Conservation (phyloP, 2,797 vertebrate genomes). For the Menidia menidia region DNA sequence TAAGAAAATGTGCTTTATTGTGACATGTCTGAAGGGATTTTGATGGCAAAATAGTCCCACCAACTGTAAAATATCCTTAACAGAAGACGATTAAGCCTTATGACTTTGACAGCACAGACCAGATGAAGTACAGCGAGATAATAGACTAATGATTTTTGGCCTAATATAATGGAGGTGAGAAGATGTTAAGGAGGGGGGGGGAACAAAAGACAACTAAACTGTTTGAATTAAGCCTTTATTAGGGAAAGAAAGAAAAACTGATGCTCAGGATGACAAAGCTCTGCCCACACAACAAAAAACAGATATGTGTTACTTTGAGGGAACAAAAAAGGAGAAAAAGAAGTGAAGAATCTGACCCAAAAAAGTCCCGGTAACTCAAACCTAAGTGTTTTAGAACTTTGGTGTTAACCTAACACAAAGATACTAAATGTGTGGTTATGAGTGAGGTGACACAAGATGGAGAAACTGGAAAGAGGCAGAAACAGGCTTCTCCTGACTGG, state of each 20-base stretch:
- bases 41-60: slow-evolving; percentile 56
- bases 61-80: slow-evolving; percentile 48
- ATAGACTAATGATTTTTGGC: slow-evolving; percentile 63
- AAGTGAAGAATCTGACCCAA: slow-evolving; percentile 37
- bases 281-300: slow-evolving; percentile 48
- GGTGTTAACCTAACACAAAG: slow-evolving; percentile 71
- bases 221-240: slow-evolving; percentile 75
- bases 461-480: slow-evolving; percentile 38
- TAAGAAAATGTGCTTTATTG: slow-evolving; percentile 84
- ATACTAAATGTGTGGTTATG: slow-evolving; percentile 51
- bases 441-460: slow-evolving; percentile 54
- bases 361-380: slow-evolving; percentile 49
- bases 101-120: slow-evolving; percentile 9
- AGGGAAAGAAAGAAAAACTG: slow-evolving; percentile 58
- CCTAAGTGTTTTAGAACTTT: slow-evolving; percentile 71
- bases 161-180: slow-evolving; percentile 31
- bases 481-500: slow-evolving; percentile 34
- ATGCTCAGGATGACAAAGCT: slow-evolving; percentile 60
- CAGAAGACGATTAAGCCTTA: slow-evolving; percentile 47
- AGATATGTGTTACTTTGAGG: not conserved
- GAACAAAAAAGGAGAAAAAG: slow-evolving; percentile 13
- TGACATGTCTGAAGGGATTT: slow-evolving; percentile 67
- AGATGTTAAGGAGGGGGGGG: slow-evolving; percentile 3
- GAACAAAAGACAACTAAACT: slow-evolving; percentile 38
- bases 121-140: slow-evolving; percentile 26